phyloP scores from a whole-genome alignment of 1,140 invertebrate genomes.

The Tachypleus tridentatus region DNA sequence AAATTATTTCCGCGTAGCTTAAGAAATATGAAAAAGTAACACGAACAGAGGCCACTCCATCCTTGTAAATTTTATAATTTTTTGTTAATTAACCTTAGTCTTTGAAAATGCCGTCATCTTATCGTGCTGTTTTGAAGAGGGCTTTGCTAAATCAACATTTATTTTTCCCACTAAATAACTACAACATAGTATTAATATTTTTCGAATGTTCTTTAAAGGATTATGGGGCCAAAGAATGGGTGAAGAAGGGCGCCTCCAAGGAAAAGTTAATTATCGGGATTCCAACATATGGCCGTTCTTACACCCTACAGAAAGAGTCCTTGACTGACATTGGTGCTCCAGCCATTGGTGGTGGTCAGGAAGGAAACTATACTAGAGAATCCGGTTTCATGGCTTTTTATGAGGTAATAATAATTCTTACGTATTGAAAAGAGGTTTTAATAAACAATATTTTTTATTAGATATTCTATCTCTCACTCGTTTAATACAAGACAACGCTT shows the following conservation, averaged over 20 bases:
- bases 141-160: no score
- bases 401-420: slow-evolving; percentile 39
- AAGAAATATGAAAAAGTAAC: no score
- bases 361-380: slow-evolving; percentile 74
- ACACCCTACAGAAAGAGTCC: slow-evolving; percentile 74
- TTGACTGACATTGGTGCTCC: slow-evolving; percentile 87
- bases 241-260: slow-evolving; percentile 83
- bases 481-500: no score
- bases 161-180: no score
- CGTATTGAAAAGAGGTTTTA: not conserved
- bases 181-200: no score
- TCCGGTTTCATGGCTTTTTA: slow-evolving; percentile 87
- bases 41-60: no score
- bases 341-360: slow-evolving; percentile 57
- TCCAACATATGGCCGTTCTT: slow-evolving; percentile 89
- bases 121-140: no score
- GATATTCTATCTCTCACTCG: no score
- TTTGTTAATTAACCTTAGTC: no score
- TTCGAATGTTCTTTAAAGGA: slow-evolving; percentile 42
- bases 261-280: slow-evolving; percentile 93
- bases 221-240: slow-evolving; percentile 82
- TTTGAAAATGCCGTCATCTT: no score
- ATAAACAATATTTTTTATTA: not conserved
- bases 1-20: no score
- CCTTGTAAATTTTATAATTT: no score